phyloP scores from a whole-genome alignment of 2,888 invertebrate genomes.

The Lamellibrachia satsuma region DNA sequence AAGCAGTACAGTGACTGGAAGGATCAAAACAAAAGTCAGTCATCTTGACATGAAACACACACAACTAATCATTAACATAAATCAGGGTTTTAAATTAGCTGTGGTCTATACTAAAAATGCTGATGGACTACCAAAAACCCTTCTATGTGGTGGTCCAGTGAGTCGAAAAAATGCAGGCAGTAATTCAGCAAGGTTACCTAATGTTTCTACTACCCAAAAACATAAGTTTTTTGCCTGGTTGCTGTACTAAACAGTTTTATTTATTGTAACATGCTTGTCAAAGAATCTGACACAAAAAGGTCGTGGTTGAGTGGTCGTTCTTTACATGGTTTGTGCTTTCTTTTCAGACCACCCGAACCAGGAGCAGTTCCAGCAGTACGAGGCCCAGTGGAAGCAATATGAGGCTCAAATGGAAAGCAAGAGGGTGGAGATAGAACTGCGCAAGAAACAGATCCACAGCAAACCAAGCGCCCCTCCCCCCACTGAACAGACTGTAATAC shows the following conservation, averaged over 20 bases:
- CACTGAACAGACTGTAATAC: background rate
- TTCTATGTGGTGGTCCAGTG: too few relatives aligned
- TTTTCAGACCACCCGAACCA: conserved; percentile 82
- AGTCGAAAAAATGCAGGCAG: background rate
- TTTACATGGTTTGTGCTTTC: background rate
- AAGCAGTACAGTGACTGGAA: conserved; percentile 91
- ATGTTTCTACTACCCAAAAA: background rate
- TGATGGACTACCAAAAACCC: too few relatives aligned
- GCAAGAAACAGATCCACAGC: conserved; percentile 42
- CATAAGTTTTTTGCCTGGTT: too few relatives aligned
- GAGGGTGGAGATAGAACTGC: conserved; percentile 48
- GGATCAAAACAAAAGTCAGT: conserved; percentile 79
- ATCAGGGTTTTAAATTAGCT: background rate
- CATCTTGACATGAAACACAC: background rate
- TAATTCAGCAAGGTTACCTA: background rate
- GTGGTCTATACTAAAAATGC: too few relatives aligned
- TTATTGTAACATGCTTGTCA: background rate
- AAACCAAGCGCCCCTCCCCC: background rate
- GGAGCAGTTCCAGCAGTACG: conserved; percentile 74
- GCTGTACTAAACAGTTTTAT: background rate
- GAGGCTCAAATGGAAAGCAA: conserved; percentile 62
- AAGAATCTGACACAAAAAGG: background rate
- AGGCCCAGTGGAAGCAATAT: conserved; percentile 85
- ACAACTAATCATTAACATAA: background rate
- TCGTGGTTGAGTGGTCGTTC: background rate